Evolutionary conservation across 2,888 invertebrate genomes (phyloP), one percentile per base, ranked within the genome.

Genomic region (Polydrusus cervinus): DNA sequence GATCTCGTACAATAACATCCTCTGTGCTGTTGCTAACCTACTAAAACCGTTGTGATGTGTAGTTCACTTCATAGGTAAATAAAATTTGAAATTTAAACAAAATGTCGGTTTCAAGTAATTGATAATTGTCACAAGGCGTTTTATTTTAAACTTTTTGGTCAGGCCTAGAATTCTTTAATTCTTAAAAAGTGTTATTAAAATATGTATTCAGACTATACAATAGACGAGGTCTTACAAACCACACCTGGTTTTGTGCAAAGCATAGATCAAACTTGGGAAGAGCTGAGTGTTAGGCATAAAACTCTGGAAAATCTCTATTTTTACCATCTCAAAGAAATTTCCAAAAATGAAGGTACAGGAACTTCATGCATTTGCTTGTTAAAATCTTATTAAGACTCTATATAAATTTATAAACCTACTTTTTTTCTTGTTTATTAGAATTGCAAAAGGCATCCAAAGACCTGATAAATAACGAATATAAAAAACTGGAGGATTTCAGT

Each of bases 121-220:
- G 5, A 3, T 5, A 25, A 25, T 14, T 55, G 13, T 34, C 34
- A 10, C 9, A 9, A n/a, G 14, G n/a, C 55, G 8, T 20, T 55
- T 34, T 10, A 49, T 49, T 18, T 49, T 51, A 10, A 20, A 47
- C 9, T 34, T 43, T n/a, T n/a, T n/a, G n/a, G n/a, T n/a, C n/a
- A n/a, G n/a, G n/a, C n/a, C n/a, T n/a, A n/a, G 10, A 2, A 43
- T 43, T 43, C 3, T 43, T 16, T 14, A 49, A 49, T 14, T 49
- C 16, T 49, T 16, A n/a, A 13, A n/a, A 2, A 13, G 45, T n/a
- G 16, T 47, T 16, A n/a, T 2, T 1, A 16, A 45, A 47, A 3
- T 20, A 64, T 64, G 62, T 10, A 64, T 47, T 40, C 20, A 11
- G 47, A 45, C 3, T 64, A 47, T 64, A 49, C 45, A 20, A 7